Conservation (phyloP, 1,140 invertebrate species). For the Brachionus rotundiformis region DNA sequence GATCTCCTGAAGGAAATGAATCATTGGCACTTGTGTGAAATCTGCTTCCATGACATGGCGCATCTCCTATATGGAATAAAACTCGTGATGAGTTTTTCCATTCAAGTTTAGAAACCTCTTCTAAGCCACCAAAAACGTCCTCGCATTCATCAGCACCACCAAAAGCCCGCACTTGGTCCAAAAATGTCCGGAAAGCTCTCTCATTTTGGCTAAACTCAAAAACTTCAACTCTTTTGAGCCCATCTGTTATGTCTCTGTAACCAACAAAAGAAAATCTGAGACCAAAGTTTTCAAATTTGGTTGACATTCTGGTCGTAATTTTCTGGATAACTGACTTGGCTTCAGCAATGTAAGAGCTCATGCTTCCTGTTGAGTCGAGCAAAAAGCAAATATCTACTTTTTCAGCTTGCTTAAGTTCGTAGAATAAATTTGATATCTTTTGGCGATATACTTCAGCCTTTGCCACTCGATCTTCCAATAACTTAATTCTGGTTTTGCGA, state of each 20-base stretch:
- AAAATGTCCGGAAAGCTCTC: neutral
- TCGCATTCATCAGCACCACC: neutral
- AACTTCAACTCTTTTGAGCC: neutral
- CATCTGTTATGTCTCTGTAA: neutral
- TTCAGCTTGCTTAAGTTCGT: slow-evolving; percentile 6
- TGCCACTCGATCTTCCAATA: neutral
- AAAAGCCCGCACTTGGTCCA: neutral
- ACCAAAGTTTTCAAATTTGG: neutral
- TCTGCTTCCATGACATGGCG: slow-evolving; percentile 24
- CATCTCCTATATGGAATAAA: slow-evolving; percentile 23
- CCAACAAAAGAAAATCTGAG: slow-evolving; percentile 4
- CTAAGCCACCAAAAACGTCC: slow-evolving; percentile 30
- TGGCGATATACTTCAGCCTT: neutral
- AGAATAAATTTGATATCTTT: slow-evolving; percentile 24
- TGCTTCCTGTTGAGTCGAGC: slow-evolving; percentile 9
- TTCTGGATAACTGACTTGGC: neutral
- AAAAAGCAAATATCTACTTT: slow-evolving; percentile 28
- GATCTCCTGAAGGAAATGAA: neutral
- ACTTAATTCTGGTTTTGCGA: neutral
- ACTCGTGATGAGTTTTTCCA: neutral
- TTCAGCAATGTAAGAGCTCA: neutral
- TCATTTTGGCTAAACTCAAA: neutral
- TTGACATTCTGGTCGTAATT: neutral
- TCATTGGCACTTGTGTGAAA: neutral
- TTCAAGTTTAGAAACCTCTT: neutral